Evolutionary conservation across 1,140 invertebrate species (phyloP), one percentile per base, ranked within the genome.

Genomic region (Zaprionus taronus): DNA sequence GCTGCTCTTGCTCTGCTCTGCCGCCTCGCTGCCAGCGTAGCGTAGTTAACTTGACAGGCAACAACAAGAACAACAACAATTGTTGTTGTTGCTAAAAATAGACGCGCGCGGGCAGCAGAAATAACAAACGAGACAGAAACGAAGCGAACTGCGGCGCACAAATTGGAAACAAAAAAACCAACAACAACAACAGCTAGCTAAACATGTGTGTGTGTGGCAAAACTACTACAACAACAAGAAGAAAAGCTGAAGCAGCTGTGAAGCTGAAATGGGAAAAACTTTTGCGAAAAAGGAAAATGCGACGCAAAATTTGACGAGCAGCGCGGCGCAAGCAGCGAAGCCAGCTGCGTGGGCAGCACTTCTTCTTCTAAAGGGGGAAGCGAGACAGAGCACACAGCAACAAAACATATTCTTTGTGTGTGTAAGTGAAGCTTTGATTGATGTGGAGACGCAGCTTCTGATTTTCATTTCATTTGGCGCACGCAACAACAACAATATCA

Each of bases 71-170:
- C 70, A 80, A 55, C 75, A 83, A 82, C 38, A 80, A 80, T 61
- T 65, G 72, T 72, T 69, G 62, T 67, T 74, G 72, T 80, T 85
- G 85, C 85, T 89, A 89, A 89, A 89, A 89, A 89, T 89, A 89
- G 84, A 81, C 68, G 63, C 78, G 78, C 85, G 78, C 81, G 81
- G 66, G 67, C 76, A 87, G 76, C 81, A 76, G 49, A 70, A 76
- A 79, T 70, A 79, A 79, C 72, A 78, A 74, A 69, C 70, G 64
- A 79, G 74, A 89, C 78, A 81, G 70, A 83, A 89, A 83, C 77
- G 67, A 83, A 72, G 63, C 69, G 68, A 63, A 28, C 64, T 57
- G 64, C 64, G 53, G 53, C 64, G 64, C 64, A 60, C 64, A 83
- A 79, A 84, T 55, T 78, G 76, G 70, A 80, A 76, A 53, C 31